Evolutionary conservation across 2,888 invertebrate genomes (phyloP).

Genomic region (Palloptera scutellata): DNA sequence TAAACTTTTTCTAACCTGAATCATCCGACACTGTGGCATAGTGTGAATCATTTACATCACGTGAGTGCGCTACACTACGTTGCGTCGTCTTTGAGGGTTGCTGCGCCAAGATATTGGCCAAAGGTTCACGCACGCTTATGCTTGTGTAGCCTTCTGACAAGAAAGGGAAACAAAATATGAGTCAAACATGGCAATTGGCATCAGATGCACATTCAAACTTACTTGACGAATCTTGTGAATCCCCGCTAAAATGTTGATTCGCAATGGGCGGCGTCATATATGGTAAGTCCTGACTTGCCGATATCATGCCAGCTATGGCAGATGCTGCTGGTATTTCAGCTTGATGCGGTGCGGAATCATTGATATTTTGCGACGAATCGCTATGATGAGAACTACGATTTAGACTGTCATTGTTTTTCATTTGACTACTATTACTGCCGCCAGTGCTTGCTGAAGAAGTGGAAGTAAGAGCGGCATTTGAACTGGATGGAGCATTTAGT

Average conservation of each 20-base stretch:
- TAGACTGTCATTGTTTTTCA: constrained; percentile 32
- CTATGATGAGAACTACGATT: constrained; percentile 47
- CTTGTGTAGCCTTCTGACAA: constrained; percentile 86
- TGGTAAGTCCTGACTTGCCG: constrained; percentile 87
- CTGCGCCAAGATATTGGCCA: constrained; percentile 79
- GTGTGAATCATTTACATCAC: constrained; percentile 70
- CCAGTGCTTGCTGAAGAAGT: constrained; percentile 34
- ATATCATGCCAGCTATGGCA: constrained; percentile 84
- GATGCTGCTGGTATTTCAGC: constrained; percentile 84
- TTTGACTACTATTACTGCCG: constrained; percentile 21
- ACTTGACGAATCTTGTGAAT: constrained; percentile 90
- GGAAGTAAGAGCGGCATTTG: constrained; percentile 46
- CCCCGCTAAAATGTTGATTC: constrained; percentile 82
- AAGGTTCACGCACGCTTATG: constrained; percentile 88
- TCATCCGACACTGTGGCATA: constrained; percentile 93
- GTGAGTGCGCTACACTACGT: constrained; percentile 60
- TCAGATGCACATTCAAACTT: constrained; percentile 46
- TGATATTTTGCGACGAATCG: constrained; percentile 44
- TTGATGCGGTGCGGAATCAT: constrained; percentile 50
- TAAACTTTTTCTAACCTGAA: constrained; percentile 70
- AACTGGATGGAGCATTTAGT: constrained; percentile 58
- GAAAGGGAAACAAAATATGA: constrained; percentile 20
- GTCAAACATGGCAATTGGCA: neutral
- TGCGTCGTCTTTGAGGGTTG: constrained; percentile 66
- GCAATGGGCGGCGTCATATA: constrained; percentile 86